Evolutionary conservation across 2,888 invertebrate genomes (phyloP).

Genomic region (Latrodectus hesperus): DNA sequence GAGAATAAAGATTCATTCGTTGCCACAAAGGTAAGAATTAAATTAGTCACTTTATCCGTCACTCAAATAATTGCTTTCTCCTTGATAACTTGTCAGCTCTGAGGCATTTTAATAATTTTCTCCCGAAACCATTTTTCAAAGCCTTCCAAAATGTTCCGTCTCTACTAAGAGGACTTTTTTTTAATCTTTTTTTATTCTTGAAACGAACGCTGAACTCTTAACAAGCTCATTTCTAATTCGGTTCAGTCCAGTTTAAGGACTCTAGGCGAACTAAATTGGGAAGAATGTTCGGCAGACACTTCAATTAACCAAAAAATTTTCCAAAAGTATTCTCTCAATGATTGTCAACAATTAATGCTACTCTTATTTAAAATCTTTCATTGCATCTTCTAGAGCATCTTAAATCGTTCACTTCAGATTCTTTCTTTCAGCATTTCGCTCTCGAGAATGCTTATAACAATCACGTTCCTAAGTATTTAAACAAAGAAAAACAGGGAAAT

Average conservation of each 20-base stretch:
- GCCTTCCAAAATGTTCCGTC: conserved; percentile 6
- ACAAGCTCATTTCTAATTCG: conserved; percentile 37
- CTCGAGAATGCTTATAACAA: conserved; percentile 3
- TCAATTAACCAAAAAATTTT: conserved; percentile 32
- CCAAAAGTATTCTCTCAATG: conserved; percentile 22
- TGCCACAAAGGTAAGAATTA: background rate
- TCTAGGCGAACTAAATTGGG: conserved; percentile 32
- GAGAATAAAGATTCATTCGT: conserved; percentile 14
- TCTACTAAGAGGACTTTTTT: conserved; percentile 13
- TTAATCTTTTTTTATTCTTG: conserved; percentile 6
- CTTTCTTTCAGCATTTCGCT: background rate
- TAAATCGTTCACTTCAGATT: conserved; percentile 14
- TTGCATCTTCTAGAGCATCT: too few relatives aligned
- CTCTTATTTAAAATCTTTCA: conserved; percentile 13
- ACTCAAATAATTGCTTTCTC: conserved; percentile 31
- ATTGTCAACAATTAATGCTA: conserved; percentile 43
- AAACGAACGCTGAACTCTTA: conserved; percentile 25
- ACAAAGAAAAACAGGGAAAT: conserved; percentile 3
- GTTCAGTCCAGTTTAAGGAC: conserved; percentile 26
- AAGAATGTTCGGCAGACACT: conserved; percentile 25
- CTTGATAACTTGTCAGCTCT: conserved; percentile 7
- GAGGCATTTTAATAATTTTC: conserved; percentile 17
- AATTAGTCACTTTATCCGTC: conserved; percentile 10
- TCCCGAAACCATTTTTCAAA: conserved; percentile 35
- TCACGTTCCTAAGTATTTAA: background rate